Conservation (phyloP, 2,888 invertebrate species). For the Cremastinae sp. region DNA sequence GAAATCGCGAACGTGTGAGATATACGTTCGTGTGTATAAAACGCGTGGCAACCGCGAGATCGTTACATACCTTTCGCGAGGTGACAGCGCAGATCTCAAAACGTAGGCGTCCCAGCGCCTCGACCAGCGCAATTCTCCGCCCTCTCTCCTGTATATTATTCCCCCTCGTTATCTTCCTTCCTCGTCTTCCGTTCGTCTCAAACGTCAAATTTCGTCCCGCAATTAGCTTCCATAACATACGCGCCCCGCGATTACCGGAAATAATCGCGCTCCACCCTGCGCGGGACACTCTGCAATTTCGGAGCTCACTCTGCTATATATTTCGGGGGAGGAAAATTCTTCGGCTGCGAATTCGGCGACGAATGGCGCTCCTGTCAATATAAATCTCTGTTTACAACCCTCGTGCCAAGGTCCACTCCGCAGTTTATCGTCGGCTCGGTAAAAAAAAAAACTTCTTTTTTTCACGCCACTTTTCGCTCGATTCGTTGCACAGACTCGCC, state of each 20-base stretch:
- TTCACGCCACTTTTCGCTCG: slow-evolving; percentile 7
- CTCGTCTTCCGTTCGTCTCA: slow-evolving; percentile 20
- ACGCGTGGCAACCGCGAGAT: slow-evolving; percentile 2
- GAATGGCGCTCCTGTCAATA: too few relatives aligned
- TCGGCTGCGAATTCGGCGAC: too few relatives aligned
- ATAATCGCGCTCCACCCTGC: too few relatives aligned
- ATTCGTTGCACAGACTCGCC: too few relatives aligned
- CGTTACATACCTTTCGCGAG: slow-evolving; percentile 57
- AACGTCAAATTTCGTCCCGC: slow-evolving; percentile 49
- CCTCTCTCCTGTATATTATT: slow-evolving; percentile 24
- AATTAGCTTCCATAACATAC: slow-evolving; percentile 9
- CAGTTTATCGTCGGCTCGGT: too few relatives aligned
- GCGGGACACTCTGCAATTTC: too few relatives aligned
- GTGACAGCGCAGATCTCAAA: slow-evolving; percentile 55
- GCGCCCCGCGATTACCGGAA: too few relatives aligned
- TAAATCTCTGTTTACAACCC: too few relatives aligned
- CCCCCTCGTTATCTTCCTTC: slow-evolving; percentile 18
- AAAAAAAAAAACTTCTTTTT: slow-evolving; percentile 18
- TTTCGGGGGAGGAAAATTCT: too few relatives aligned
- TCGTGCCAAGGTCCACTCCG: too few relatives aligned
- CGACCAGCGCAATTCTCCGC: slow-evolving; percentile 51
- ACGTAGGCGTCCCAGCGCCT: slow-evolving; percentile 62
- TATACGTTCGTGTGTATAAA: slow-evolving; percentile 13
- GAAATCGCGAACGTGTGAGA: slow-evolving; percentile 28
- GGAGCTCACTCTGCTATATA: too few relatives aligned